These are phyloP conservation scores for Gymnocheta viridis DNA, from an alignment of 2,888 invertebrate genomes.

Conservation along the genomic window DNA sequence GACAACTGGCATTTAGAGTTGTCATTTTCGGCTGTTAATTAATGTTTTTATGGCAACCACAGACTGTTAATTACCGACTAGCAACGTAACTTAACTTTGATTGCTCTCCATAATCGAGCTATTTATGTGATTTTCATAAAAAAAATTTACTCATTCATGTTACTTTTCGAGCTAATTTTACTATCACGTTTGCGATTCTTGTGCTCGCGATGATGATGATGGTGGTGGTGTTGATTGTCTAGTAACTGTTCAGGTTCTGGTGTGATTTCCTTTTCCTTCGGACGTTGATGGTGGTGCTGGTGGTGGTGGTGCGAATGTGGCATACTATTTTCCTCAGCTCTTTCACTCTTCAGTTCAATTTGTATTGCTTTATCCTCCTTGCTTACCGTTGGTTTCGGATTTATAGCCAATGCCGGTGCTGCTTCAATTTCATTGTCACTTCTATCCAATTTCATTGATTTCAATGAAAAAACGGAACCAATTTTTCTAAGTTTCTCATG, in stretches of 20 bases:
- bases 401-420: slow-evolving; percentile 16
- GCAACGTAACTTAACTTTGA: no score
- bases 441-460: slow-evolving; percentile 73
- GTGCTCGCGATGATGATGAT: slow-evolving; percentile 67
- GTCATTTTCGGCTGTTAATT: no score
- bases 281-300: slow-evolving; percentile 49
- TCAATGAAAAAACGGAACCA: slow-evolving; percentile 80
- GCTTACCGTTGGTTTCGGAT: slow-evolving; percentile 1
- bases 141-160: slow-evolving; percentile 43
- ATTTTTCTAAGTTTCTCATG: slow-evolving; percentile 78
- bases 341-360: slow-evolving; percentile 37
- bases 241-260: slow-evolving; percentile 35
- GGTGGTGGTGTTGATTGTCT: slow-evolving; percentile 73
- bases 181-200: slow-evolving; percentile 61
- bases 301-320: slow-evolving; percentile 16
- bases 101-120: no score
- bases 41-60: no score
- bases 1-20: no score
- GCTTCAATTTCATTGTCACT: slow-evolving; percentile 68
- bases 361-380: slow-evolving; percentile 72
- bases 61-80: no score
- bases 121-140: background rate
- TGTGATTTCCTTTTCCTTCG: slow-evolving; percentile 22
- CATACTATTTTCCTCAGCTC: background rate
- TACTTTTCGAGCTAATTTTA: slow-evolving; percentile 61